phyloP scores from a whole-genome alignment of 2,797 vertebrate species.

The Acanthurus lineatus region DNA sequence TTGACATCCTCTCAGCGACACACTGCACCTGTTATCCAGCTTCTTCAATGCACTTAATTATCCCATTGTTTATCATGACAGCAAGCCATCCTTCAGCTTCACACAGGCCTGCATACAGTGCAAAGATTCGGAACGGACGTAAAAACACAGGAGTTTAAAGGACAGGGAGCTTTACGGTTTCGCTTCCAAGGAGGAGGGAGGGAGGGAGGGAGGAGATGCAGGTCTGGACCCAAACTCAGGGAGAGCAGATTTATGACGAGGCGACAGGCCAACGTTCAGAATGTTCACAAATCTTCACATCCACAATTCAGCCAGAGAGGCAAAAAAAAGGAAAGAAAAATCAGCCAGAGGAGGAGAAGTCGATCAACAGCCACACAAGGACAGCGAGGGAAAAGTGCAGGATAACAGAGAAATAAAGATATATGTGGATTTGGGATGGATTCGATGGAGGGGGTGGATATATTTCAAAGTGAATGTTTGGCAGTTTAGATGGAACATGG shows the following conservation, averaged over 20 bases:
- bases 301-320: neutral
- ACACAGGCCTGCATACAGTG: slow-evolving; percentile 17
- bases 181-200: slow-evolving; percentile 15
- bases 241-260: slow-evolving; percentile 41
- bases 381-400: slow-evolving; percentile 6
- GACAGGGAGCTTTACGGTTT: slow-evolving; percentile 29
- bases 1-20: slow-evolving; percentile 46
- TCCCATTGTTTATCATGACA: slow-evolving; percentile 51
- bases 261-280: slow-evolving; percentile 23
- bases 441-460: slow-evolving; percentile 36
- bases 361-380: slow-evolving; percentile 30
- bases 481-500: slow-evolving; percentile 57
- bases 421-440: slow-evolving; percentile 33
- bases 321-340: neutral
- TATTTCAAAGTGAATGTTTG: slow-evolving; percentile 61
- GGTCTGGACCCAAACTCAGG: slow-evolving; percentile 39
- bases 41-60: slow-evolving; percentile 53
- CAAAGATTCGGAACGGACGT: slow-evolving; percentile 24
- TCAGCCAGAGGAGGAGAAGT: slow-evolving; percentile 17
- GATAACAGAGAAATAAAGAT: slow-evolving; percentile 34
- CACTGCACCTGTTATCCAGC: slow-evolving; percentile 57
- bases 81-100: slow-evolving; percentile 41
- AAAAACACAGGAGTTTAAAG: slow-evolving; percentile 50
- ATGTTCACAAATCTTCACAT: slow-evolving; percentile 43
- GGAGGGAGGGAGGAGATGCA: slow-evolving; percentile 34